These are phyloP conservation scores for Botia almorhae DNA, from an alignment of 2,797 vertebrate species.

Conservation along the genomic window DNA sequence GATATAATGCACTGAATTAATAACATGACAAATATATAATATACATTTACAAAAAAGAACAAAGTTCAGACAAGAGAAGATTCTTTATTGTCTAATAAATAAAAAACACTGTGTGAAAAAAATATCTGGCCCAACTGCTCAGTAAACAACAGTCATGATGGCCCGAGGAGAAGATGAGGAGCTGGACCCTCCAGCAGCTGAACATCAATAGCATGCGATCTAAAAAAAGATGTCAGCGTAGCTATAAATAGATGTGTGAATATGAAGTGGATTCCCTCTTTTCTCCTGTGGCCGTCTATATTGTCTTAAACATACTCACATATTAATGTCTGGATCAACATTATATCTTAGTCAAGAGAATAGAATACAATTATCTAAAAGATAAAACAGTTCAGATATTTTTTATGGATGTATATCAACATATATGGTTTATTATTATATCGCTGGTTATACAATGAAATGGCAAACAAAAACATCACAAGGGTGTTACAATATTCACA, in stretches of 20 bases:
- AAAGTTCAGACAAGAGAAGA: conserved; percentile 67
- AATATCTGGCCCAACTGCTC: background rate
- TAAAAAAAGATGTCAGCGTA: conserved; percentile 86
- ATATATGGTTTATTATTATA: too few species aligned
- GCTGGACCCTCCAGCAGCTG: conserved; percentile 78
- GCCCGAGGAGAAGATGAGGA: conserved; percentile 72
- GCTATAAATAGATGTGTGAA: conserved; percentile 87
- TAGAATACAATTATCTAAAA: too few species aligned
- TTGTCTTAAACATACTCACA: conserved; percentile 74
- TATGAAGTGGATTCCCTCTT: conserved; percentile 67
- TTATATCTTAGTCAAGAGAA: background rate
- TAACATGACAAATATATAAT: too few species aligned
- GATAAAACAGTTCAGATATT: background rate
- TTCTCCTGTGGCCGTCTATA: conserved; percentile 75
- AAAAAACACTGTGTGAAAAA: background rate
- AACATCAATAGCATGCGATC: conserved; percentile 83
- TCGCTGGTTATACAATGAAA: too few species aligned
- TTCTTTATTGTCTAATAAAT: too few species aligned
- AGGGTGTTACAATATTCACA: background rate
- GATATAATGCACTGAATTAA: too few species aligned
- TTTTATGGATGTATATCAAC: too few species aligned
- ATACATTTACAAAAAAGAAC: too few species aligned
- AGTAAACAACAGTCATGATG: conserved; percentile 67
- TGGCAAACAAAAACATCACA: too few species aligned
- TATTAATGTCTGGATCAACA: conserved; percentile 66